Evolutionary conservation across 2,113 vertebrate genomes (phyloP).

Genomic region (Gasterosteus nipponicus): DNA sequence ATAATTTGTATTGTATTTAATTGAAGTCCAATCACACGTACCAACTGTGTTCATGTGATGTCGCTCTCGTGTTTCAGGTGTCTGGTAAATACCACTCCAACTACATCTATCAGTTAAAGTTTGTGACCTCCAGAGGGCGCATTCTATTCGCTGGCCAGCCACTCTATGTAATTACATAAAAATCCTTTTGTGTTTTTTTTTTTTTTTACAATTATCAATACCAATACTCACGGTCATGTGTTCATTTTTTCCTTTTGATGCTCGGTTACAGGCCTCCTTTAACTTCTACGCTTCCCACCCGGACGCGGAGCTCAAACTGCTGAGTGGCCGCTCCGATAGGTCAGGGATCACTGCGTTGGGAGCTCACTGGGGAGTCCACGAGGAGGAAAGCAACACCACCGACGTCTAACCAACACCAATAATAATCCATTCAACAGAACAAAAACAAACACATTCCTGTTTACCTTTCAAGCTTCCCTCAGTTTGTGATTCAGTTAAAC

Average conservation of each 20-base stretch:
- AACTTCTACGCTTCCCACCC: not conserved
- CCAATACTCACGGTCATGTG: not conserved
- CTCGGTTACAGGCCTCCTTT: not conserved
- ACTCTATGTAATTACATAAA: not conserved
- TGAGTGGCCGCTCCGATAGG: not conserved
- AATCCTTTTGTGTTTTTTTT: not conserved
- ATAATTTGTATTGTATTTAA: not conserved
- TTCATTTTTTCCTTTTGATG: not conserved
- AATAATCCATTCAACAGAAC: not conserved
- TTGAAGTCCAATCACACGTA: not conserved
- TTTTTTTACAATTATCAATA: not conserved
- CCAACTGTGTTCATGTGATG: not conserved
- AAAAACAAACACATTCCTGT: not conserved
- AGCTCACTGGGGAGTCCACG: not conserved
- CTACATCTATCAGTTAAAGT: constrained; percentile 54
- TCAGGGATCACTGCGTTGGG: not conserved
- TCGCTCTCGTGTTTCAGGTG: constrained; percentile 29
- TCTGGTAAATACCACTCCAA: constrained; percentile 54
- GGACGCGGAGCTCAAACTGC: not conserved
- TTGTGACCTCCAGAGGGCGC: constrained; percentile 58
- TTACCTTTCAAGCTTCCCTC: not conserved
- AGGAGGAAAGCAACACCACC: not conserved
- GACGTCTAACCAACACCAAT: not conserved
- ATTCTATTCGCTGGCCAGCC: constrained; percentile 32
- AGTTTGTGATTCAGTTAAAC: not conserved